phyloP scores from a whole-genome alignment of 2,888 invertebrate species.

The Xiphydria camelus region DNA sequence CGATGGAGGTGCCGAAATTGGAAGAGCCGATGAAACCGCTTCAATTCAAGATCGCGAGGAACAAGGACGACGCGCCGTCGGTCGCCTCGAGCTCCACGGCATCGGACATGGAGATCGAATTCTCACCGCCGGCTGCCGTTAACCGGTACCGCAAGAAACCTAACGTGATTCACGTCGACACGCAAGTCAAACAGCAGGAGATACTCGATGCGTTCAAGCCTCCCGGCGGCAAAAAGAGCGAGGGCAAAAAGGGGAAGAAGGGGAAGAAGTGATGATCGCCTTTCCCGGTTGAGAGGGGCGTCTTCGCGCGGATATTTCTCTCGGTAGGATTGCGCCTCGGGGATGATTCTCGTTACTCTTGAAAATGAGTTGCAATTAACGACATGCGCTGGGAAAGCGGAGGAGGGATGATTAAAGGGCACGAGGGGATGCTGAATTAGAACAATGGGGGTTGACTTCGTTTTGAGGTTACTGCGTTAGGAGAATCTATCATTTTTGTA shows the following conservation, averaged over 20 bases:
- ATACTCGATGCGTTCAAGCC: conserved; percentile 42
- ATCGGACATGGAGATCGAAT: conserved; percentile 56
- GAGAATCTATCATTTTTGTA: too few species aligned
- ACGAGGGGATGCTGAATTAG: too few species aligned
- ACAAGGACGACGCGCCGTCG: conserved; percentile 43
- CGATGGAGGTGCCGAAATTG: conserved; percentile 31
- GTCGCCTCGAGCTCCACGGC: conserved; percentile 45
- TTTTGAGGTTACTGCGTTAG: too few species aligned
- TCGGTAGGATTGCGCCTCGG: too few species aligned
- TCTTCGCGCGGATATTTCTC: too few species aligned
- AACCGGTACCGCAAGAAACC: conserved; percentile 46
- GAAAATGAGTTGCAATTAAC: too few species aligned
- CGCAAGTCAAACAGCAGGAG: conserved; percentile 52
- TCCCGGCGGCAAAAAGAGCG: conserved; percentile 14
- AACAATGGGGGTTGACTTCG: too few species aligned
- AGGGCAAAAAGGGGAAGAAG: conserved; percentile 22
- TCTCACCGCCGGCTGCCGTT: conserved; percentile 53
- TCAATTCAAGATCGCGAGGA: conserved; percentile 51
- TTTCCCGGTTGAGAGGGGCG: too few species aligned
- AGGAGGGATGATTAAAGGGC: too few species aligned
- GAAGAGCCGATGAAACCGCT: conserved; percentile 49
- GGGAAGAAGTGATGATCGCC: conserved; percentile 19
- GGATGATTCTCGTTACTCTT: too few species aligned
- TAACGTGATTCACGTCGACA: conserved; percentile 49
- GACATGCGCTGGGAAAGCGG: too few species aligned